These are phyloP conservation scores for Caradrina kadenii DNA, from an alignment of 2,888 invertebrate genomes.

Conservation along the genomic window DNA sequence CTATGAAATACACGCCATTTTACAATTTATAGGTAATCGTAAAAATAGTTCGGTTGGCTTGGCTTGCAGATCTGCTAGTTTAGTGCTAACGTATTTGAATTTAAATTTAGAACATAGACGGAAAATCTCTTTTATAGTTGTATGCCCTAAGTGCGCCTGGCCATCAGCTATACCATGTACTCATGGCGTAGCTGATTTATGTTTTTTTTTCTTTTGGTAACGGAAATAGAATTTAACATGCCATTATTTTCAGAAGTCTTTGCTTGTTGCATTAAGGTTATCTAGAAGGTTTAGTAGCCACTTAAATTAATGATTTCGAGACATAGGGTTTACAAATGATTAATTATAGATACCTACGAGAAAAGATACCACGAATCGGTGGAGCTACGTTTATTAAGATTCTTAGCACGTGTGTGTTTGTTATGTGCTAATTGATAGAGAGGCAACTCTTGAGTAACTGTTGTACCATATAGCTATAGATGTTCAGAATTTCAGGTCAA, in stretches of 20 bases:
- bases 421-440: slow-evolving; percentile 25
- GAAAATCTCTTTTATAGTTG: slow-evolving; percentile 47
- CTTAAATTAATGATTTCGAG: no score
- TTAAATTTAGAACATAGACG: slow-evolving; percentile 61
- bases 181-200: no score
- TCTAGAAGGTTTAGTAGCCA: neutral
- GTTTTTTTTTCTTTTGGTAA: neutral
- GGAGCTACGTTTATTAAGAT: slow-evolving; percentile 15
- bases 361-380: neutral
- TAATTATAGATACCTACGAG: neutral
- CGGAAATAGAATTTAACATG: neutral
- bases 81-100: slow-evolving; percentile 40
- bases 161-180: neutral
- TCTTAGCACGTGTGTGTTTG: slow-evolving; percentile 9
- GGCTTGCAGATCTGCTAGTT: slow-evolving; percentile 66
- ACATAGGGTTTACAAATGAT: neutral
- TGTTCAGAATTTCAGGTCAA: neutral
- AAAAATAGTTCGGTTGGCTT: slow-evolving; percentile 67
- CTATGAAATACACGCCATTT: slow-evolving; percentile 38
- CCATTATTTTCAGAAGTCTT: neutral
- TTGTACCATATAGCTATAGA: neutral
- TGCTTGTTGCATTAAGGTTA: neutral
- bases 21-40: slow-evolving; percentile 52
- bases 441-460: slow-evolving; percentile 4
- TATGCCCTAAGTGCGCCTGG: neutral